A percentile compares a stretch with the other conserved stretches of the same genome.
phyloP scores from a whole-genome alignment of 2,797 vertebrate genomes.

The Benthosema pterotum region DNA sequence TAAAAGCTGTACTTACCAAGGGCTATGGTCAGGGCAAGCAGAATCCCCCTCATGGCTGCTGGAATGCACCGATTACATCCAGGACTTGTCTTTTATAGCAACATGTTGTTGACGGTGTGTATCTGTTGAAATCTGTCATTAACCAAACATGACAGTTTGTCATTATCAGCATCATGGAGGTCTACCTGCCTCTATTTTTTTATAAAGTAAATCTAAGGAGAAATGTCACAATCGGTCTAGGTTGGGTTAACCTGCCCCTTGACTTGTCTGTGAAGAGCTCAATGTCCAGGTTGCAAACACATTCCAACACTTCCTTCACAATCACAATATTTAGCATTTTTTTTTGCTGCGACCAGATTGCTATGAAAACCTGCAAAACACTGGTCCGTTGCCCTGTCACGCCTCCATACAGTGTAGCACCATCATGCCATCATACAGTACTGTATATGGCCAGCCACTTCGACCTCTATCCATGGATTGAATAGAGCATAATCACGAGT shows the following conservation, averaged over 20 bases:
- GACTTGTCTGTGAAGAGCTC: slow-evolving; percentile 3
- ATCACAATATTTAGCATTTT: no score
- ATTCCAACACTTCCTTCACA: slow-evolving; percentile 14
- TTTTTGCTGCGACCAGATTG: no score
- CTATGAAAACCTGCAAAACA: no score
- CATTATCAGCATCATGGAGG: slow-evolving; percentile 28
- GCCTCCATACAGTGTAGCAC: no score
- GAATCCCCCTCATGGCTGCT: slow-evolving; percentile 70
- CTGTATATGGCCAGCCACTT: no score
- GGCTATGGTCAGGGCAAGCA: slow-evolving; percentile 70
- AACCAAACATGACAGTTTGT: slow-evolving; percentile 42
- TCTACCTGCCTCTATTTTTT: slow-evolving; percentile 42
- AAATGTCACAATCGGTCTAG: slow-evolving; percentile 41
- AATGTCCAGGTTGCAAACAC: slow-evolving; percentile 26
- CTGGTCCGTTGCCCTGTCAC: no score
- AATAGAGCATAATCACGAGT: no score
- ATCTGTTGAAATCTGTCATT: slow-evolving; percentile 53
- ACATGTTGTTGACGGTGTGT: slow-evolving; percentile 20
- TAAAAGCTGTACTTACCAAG: slow-evolving; percentile 65
- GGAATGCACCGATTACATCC: slow-evolving; percentile 21
- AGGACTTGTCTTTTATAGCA: slow-evolving; percentile 56
- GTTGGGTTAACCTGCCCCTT: slow-evolving; percentile 50
- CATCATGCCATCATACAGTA: no score
- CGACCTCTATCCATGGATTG: no score
- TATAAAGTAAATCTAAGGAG: slow-evolving; percentile 13